phyloP scores from a whole-genome alignment of 64 coral and sea anemone species.

The Catalaphyllia jardinei region DNA sequence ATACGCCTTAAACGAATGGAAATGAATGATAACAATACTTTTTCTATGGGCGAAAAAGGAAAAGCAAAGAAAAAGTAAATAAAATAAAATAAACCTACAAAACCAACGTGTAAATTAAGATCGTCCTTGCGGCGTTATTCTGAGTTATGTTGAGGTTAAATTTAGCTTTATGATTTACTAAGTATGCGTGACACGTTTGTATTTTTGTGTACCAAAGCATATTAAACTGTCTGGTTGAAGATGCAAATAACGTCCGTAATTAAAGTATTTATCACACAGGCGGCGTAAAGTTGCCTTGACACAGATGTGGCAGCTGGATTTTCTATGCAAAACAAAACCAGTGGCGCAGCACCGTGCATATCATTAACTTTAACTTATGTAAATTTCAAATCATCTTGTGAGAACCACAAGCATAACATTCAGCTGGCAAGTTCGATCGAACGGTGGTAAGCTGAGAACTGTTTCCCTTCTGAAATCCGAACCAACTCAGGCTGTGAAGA shows the following conservation, averaged over 20 bases:
- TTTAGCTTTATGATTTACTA: not conserved
- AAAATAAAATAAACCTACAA: not conserved
- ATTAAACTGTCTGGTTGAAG: conserved; percentile 7
- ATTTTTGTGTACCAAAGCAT: not conserved
- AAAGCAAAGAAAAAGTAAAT: not conserved
- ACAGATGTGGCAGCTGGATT: not conserved
- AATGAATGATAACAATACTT: no score
- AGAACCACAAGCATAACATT: conserved; percentile 34
- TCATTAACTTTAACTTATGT: conserved; percentile 45
- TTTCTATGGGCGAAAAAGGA: no score
- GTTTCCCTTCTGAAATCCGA: conserved; percentile 8
- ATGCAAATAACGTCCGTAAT: not conserved
- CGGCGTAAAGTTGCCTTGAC: not conserved
- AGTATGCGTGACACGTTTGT: not conserved
- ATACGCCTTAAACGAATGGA: not conserved
- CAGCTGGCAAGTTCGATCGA: not conserved
- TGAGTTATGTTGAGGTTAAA: not conserved
- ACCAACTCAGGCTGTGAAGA: not conserved
- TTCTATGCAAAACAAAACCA: not conserved
- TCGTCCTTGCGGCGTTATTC: not conserved
- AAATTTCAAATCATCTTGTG: conserved; percentile 10
- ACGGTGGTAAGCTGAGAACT: not conserved
- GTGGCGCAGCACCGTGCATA: not conserved
- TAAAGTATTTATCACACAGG: not conserved
- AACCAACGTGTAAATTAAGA: not conserved